Evolutionary conservation across 2,113 vertebrate genomes (phyloP).

Genomic region (Orthonyx spaldingii): DNA sequence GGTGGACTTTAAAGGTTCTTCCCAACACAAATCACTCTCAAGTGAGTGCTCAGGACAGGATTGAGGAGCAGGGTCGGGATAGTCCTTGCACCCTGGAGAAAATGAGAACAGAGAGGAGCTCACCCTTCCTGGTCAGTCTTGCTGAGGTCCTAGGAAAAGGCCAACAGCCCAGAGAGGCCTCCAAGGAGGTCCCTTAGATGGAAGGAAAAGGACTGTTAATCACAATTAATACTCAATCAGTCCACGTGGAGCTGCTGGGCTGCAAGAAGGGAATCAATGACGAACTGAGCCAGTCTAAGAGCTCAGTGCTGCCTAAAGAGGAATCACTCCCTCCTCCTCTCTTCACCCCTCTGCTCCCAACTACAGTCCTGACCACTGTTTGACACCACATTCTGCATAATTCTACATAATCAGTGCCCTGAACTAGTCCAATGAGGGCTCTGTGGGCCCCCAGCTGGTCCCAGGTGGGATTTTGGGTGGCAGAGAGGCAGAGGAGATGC

Average conservation of each 20-base stretch:
- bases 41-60: neutral
- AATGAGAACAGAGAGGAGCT: neutral
- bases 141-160: neutral
- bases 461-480: neutral
- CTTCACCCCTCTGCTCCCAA: neutral
- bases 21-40: neutral
- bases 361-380: neutral
- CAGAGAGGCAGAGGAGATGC: neutral
- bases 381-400: neutral
- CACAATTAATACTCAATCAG: neutral
- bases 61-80: neutral
- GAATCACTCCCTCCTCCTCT: neutral
- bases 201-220: neutral
- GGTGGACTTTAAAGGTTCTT: neutral
- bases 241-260: neutral
- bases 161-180: neutral
- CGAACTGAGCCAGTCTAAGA: neutral
- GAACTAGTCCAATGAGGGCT: neutral
- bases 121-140: neutral
- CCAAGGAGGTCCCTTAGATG: neutral
- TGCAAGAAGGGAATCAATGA: neutral
- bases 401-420: neutral
- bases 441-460: neutral
- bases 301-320: neutral
- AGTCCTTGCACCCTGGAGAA: neutral